phyloP scores from a whole-genome alignment of 2,888 invertebrate genomes.

The Trachelus troglodyta region DNA sequence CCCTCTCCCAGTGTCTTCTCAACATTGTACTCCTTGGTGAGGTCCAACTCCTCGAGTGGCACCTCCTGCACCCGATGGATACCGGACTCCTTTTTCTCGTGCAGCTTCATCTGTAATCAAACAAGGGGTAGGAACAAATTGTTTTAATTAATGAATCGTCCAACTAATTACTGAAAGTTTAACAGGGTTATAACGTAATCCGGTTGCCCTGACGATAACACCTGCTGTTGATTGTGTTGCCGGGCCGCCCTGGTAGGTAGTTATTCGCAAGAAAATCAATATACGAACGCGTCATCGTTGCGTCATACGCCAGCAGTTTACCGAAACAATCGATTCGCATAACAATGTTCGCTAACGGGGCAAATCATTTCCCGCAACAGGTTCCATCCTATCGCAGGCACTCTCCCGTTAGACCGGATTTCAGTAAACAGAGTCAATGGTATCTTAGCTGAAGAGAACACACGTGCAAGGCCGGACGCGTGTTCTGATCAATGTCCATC shows the following conservation, averaged over 20 bases:
- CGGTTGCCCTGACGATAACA: background rate
- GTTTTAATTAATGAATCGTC: background rate
- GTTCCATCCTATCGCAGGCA: background rate
- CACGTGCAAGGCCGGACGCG: background rate
- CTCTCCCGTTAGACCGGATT: background rate
- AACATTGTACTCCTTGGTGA: constrained; percentile 74
- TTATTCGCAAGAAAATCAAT: background rate
- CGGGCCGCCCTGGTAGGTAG: background rate
- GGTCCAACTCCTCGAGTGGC: constrained; percentile 68
- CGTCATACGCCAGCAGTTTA: background rate
- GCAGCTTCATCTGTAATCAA: constrained; percentile 58
- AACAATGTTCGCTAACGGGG: background rate
- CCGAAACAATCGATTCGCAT: background rate
- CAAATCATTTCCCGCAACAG: background rate
- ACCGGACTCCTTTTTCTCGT: constrained; percentile 62
- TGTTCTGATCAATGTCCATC: background rate
- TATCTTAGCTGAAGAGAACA: background rate
- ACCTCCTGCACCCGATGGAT: constrained; percentile 71
- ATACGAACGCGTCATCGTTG: background rate
- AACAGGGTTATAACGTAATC: background rate
- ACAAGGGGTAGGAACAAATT: constrained; percentile 20
- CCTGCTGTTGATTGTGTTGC: background rate
- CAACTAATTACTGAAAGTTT: background rate
- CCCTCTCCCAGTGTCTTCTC: constrained; percentile 76
- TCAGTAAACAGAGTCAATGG: background rate